Conservation (phyloP, 2,113 vertebrate species). For the Nestor notabilis region DNA sequence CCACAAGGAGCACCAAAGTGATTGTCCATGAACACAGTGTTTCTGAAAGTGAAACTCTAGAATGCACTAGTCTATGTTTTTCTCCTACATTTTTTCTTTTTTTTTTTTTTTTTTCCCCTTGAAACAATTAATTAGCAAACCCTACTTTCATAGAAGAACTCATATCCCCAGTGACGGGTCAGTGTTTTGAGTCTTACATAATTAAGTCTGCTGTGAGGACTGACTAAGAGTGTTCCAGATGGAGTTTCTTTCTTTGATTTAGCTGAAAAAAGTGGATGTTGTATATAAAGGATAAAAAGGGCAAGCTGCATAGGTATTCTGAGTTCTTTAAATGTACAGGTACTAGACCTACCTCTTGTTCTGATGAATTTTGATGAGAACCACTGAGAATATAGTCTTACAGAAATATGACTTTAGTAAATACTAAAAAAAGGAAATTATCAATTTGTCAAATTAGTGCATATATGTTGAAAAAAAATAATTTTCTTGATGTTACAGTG, state of each 20-base stretch:
- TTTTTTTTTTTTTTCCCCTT: rapidly evolving
- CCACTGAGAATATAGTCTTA: neutral
- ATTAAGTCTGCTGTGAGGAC: neutral
- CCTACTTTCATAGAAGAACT: neutral
- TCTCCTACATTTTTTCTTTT: rapidly evolving
- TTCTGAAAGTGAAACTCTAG: neutral
- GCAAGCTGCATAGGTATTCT: neutral
- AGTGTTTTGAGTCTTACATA: neutral
- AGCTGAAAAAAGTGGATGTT: neutral
- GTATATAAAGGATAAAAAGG: neutral
- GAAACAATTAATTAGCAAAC: neutral
- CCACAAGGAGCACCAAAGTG: neutral
- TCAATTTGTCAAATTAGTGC: neutral
- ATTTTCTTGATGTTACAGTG: neutral
- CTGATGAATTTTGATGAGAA: neutral
- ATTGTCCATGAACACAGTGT: neutral
- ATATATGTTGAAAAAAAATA: neutral
- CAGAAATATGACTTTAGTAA: neutral
- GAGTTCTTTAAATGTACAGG: neutral
- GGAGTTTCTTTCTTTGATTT: neutral
- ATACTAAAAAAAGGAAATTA: neutral
- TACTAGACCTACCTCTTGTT: neutral
- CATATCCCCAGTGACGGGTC: neutral
- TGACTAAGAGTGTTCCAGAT: neutral
- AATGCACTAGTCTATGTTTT: neutral